phyloP scores from a whole-genome alignment of 2,797 vertebrate genomes.

The Liparis tanakae region DNA sequence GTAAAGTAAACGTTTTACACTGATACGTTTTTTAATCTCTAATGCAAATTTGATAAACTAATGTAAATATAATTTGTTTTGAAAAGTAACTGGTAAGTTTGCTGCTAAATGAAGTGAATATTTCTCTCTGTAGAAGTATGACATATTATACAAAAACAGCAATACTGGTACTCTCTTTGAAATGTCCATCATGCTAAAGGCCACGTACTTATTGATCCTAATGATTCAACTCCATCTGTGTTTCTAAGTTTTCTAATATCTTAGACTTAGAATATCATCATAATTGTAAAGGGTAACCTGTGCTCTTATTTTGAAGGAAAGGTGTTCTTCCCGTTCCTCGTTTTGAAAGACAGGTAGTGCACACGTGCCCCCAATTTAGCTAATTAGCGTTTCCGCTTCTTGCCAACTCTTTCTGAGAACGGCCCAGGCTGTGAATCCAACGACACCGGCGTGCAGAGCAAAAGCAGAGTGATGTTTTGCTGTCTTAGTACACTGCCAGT shows the following conservation, averaged over 20 bases:
- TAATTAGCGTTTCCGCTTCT: fast-evolving
- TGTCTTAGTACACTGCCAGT: constrained; percentile 64
- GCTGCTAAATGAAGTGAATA: not conserved
- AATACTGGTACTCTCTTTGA: not conserved
- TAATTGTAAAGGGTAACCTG: not conserved
- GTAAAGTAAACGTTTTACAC: too few species aligned
- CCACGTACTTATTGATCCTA: not conserved
- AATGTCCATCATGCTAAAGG: not conserved
- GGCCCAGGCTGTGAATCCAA: fast-evolving
- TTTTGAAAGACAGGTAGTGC: not conserved
- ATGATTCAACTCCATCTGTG: not conserved
- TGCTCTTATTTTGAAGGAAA: constrained; percentile 5
- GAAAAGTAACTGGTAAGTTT: not conserved
- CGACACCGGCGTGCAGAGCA: fast-evolving
- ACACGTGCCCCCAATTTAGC: constrained; percentile 12
- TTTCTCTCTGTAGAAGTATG: not conserved
- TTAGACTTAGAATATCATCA: not conserved
- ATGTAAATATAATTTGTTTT: not conserved
- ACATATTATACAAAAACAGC: not conserved
- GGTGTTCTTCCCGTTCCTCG: not conserved
- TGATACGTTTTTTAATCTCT: too few species aligned
- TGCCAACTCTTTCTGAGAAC: not conserved
- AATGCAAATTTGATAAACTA: not conserved
- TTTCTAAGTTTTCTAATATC: not conserved
- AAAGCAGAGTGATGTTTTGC: constrained; percentile 63